phyloP scores from a whole-genome alignment of 2,888 invertebrate species.

The Blastobasis adustella region DNA sequence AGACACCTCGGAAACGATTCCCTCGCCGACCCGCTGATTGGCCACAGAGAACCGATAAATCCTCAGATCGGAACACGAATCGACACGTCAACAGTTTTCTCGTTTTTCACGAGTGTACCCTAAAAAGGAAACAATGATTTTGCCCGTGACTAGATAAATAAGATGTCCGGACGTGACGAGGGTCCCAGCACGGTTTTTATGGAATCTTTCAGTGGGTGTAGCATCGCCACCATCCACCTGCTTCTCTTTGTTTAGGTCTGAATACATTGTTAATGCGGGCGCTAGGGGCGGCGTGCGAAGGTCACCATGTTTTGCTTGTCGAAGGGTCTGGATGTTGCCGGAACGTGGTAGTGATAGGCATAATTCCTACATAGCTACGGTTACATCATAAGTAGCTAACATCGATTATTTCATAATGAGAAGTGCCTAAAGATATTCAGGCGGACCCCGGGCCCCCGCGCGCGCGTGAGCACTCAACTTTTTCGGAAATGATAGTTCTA shows the following conservation, averaged over 20 bases:
- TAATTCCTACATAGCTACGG: too few species aligned
- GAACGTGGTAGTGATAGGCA: too few species aligned
- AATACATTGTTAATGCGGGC: conserved; percentile 51
- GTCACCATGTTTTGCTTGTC: conserved; percentile 19
- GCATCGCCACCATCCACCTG: conserved; percentile 43
- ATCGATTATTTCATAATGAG: too few species aligned
- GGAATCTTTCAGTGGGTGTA: conserved; percentile 55
- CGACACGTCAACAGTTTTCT: neutral
- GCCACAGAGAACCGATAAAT: too few species aligned
- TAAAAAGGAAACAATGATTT: conserved; percentile 69
- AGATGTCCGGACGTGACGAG: conserved; percentile 68
- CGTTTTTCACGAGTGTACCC: neutral
- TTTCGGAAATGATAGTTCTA: too few species aligned
- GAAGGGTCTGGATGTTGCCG: too few species aligned
- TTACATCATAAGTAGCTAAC: too few species aligned
- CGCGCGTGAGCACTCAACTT: too few species aligned
- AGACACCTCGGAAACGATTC: too few species aligned
- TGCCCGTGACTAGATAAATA: conserved; percentile 70
- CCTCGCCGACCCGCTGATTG: neutral
- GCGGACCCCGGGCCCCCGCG: too few species aligned
- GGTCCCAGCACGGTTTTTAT: conserved; percentile 68
- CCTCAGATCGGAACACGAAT: too few species aligned
- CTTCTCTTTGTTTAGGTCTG: conserved; percentile 53
- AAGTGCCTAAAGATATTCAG: too few species aligned
- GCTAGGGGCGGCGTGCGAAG: conserved; percentile 12